Percentiles rank a stretch among this genome's conserved stretches.
Conservation (phyloP, 2,113 vertebrate species). For the Felis chaus region DNA sequence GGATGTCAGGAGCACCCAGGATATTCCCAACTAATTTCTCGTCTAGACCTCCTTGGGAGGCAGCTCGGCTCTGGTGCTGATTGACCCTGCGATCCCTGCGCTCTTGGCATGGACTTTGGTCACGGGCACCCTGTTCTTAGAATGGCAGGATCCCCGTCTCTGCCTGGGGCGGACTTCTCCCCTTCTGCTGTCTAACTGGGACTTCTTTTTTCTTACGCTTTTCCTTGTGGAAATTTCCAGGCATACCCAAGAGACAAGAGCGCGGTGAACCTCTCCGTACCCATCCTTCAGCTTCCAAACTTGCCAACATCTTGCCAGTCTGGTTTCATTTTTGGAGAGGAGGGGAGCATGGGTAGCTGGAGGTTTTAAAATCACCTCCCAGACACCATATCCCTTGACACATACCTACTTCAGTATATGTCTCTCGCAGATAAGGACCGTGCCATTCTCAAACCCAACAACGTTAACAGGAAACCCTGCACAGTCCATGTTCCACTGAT, state of each 20-base stretch:
- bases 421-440: not conserved
- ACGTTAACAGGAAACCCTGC: not conserved
- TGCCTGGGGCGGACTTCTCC: not conserved
- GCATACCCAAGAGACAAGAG: not conserved
- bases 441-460: not conserved
- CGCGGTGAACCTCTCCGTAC: not conserved
- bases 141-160: not conserved
- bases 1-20: not conserved
- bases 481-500: not conserved
- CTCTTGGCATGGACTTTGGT: not conserved
- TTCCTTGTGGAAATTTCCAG: not conserved
- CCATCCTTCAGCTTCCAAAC: not conserved
- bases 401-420: not conserved
- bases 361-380: not conserved
- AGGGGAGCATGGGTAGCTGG: not conserved
- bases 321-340: not conserved
- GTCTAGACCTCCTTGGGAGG: not conserved
- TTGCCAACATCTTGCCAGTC: not conserved
- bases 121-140: too few species aligned
- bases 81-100: not conserved
- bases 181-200: not conserved
- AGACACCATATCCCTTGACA: not conserved
- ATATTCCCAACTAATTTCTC: not conserved
- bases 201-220: not conserved
- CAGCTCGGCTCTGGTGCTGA: not conserved